Percentiles rank a stretch among this genome's conserved stretches.
These are phyloP conservation scores for Cremastobaeus sp. DNA, from an alignment of 2,888 invertebrate species.

Conservation along the genomic window DNA sequence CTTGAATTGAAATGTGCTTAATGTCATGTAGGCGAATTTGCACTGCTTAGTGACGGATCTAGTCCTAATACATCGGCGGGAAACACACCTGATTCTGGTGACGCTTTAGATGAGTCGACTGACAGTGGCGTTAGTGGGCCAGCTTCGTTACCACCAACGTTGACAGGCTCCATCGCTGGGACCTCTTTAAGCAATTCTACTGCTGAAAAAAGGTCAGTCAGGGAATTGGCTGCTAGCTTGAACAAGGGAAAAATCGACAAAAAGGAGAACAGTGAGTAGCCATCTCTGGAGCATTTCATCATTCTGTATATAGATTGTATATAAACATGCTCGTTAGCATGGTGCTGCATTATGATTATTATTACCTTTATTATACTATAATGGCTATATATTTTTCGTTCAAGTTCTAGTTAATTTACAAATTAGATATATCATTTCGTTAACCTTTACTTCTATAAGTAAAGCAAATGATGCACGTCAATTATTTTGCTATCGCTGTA, in stretches of 20 bases:
- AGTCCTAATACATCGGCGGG: constrained; percentile 83
- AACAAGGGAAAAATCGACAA: constrained; percentile 75
- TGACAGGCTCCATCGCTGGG: constrained; percentile 77
- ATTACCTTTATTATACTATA: not conserved
- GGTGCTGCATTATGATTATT: constrained; percentile 30
- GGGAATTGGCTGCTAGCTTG: constrained; percentile 80
- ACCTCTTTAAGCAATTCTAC: constrained; percentile 75
- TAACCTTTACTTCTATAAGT: constrained; percentile 1
- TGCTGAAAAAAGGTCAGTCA: constrained; percentile 80
- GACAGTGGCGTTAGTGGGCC: constrained; percentile 78
- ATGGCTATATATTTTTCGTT: not conserved
- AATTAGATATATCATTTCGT: not conserved
- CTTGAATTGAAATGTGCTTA: not conserved
- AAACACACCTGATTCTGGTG: constrained; percentile 82
- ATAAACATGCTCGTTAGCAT: constrained; percentile 44
- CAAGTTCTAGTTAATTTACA: constrained; percentile 3
- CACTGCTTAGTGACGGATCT: constrained; percentile 81
- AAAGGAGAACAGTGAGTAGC: constrained; percentile 74
- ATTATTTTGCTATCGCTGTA: constrained; percentile 67
- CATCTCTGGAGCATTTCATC: no score
- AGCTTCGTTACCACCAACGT: constrained; percentile 75
- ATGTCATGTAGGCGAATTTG: constrained; percentile 78
- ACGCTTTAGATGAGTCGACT: constrained; percentile 81
- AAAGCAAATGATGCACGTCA: constrained; percentile 39
- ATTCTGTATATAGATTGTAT: constrained; percentile 41